These are phyloP conservation scores for Aramus guarauna DNA, from an alignment of 2,113 vertebrate species.

Conservation along the genomic window DNA sequence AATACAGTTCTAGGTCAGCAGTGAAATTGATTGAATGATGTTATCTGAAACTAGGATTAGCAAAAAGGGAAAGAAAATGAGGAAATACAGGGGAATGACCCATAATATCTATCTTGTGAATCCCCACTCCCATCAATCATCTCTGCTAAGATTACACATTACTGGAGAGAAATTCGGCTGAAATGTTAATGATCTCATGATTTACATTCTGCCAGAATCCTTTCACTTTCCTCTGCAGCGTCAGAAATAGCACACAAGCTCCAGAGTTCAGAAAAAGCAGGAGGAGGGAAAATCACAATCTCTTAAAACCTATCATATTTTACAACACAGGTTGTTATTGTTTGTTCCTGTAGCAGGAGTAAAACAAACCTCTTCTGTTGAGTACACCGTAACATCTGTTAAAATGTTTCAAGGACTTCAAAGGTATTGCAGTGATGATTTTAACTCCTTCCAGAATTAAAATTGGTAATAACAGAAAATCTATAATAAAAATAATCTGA, in stretches of 20 bases:
- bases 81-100: slow-evolving; percentile 10
- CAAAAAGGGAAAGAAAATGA: slow-evolving; percentile 41
- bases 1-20: neutral
- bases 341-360: neutral
- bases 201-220: slow-evolving; percentile 49
- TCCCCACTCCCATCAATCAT: slow-evolving; percentile 1
- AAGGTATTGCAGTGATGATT: neutral
- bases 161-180: slow-evolving; percentile 27
- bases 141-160: neutral
- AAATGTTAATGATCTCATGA: slow-evolving; percentile 52
- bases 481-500: neutral
- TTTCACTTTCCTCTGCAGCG: neutral
- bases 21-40: slow-evolving; percentile 31
- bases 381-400: neutral
- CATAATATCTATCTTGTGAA: neutral
- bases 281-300: neutral
- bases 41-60: slow-evolving; percentile 24
- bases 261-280: neutral
- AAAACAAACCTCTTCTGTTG: neutral
- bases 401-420: neutral
- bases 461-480: too few relatives aligned
- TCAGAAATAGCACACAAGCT: neutral
- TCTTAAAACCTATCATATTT: neutral
- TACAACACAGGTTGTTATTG: neutral
- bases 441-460: neutral